Percentiles rank a stretch among this genome's conserved stretches.
These are phyloP conservation scores for Sminthurides aquaticus DNA, from an alignment of 2,888 invertebrate genomes.

Conservation along the genomic window DNA sequence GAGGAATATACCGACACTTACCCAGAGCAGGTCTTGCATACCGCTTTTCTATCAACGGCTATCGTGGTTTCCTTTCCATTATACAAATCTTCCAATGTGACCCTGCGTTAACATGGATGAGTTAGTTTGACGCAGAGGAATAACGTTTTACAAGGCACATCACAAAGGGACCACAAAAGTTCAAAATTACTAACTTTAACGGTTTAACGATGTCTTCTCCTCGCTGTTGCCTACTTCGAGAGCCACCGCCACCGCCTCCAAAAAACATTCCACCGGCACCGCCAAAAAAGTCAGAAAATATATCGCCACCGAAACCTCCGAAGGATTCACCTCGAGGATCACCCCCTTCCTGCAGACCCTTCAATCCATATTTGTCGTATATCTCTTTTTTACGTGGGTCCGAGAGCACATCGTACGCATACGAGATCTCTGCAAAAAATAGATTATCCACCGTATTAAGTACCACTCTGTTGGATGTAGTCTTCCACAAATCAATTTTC, in stretches of 20 bases:
- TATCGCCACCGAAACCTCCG: slow-evolving; percentile 49
- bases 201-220: slow-evolving; percentile 80
- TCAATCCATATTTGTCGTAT: slow-evolving; percentile 80
- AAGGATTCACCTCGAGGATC: slow-evolving; percentile 52
- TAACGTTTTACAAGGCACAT: too few relatives aligned
- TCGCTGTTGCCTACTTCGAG: slow-evolving; percentile 53
- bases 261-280: slow-evolving; percentile 53
- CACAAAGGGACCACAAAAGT: background rate
- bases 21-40: slow-evolving; percentile 70
- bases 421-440: slow-evolving; percentile 67
- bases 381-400: slow-evolving; percentile 76
- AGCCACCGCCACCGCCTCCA: slow-evolving; percentile 53
- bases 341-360: slow-evolving; percentile 76
- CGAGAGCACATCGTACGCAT: slow-evolving; percentile 86
- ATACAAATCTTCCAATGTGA: slow-evolving; percentile 83
- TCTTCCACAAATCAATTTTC: too few relatives aligned
- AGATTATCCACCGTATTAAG: too few relatives aligned
- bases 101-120: too few relatives aligned
- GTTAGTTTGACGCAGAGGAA: too few relatives aligned
- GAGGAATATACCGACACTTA: slow-evolving; percentile 46
- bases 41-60: slow-evolving; percentile 72
- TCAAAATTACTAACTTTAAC: slow-evolving; percentile 53
- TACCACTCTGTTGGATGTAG: too few relatives aligned
- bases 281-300: slow-evolving; percentile 64
- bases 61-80: slow-evolving; percentile 78